These are phyloP conservation scores for Saturnia japonica DNA, from an alignment of 2,888 invertebrate genomes.

Conservation along the genomic window DNA sequence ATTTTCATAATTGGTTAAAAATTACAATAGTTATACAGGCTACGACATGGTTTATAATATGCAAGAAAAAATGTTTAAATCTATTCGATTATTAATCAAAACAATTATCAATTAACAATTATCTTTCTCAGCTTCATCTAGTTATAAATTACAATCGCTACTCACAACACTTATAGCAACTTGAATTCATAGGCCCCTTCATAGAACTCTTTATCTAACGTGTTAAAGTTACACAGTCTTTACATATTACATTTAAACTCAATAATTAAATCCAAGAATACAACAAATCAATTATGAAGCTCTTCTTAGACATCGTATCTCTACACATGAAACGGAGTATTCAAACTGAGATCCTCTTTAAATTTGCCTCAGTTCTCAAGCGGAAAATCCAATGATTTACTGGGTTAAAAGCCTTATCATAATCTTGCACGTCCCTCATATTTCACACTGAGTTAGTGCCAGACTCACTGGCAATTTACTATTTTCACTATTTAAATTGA, in stretches of 20 bases:
- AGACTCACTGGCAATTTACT: constrained; percentile 50
- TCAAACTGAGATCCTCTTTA: constrained; percentile 53
- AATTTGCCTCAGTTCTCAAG: constrained; percentile 71
- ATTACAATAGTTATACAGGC: no score
- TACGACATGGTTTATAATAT: no score
- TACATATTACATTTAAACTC: no score
- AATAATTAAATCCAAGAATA: background rate
- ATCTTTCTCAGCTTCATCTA: no score
- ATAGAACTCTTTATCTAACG: background rate
- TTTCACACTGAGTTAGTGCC: constrained; percentile 68
- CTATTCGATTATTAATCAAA: no score
- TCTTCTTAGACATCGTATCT: constrained; percentile 15
- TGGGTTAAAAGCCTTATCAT: constrained; percentile 73
- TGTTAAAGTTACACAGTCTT: no score
- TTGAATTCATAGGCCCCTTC: background rate
- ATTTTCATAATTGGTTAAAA: no score
- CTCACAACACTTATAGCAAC: background rate
- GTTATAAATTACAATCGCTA: background rate
- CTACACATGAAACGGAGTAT: constrained; percentile 16
- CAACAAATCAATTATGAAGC: constrained; percentile 12
- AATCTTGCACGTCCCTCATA: constrained; percentile 79
- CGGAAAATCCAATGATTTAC: constrained; percentile 79
- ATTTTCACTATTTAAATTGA: constrained; percentile 39
- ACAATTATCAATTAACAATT: no score
- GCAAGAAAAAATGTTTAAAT: no score